phyloP scores from a whole-genome alignment of 2,888 invertebrate genomes.

The Frankliniella intonsa region DNA sequence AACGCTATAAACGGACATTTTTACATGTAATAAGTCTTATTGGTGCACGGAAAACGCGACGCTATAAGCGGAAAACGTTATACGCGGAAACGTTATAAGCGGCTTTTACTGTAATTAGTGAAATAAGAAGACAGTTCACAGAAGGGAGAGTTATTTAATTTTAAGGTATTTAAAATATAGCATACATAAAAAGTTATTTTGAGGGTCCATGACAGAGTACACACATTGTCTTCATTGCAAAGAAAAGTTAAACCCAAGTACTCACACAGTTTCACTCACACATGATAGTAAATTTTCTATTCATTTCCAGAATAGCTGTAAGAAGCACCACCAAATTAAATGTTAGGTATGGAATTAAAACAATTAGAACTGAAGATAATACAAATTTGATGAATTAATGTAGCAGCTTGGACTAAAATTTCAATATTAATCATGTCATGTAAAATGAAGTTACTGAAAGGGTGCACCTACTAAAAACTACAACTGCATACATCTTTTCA shows the following conservation, averaged over 20 bases:
- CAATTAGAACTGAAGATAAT: background rate
- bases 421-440: too few species aligned
- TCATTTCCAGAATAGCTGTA: background rate
- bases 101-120: too few species aligned
- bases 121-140: background rate
- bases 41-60: too few species aligned
- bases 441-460: too few species aligned
- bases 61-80: too few species aligned
- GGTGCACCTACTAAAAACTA: too few species aligned
- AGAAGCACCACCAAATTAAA: background rate
- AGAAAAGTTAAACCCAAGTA: background rate
- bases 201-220: background rate
- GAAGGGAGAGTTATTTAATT: background rate
- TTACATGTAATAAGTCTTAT: too few species aligned
- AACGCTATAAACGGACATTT: too few species aligned
- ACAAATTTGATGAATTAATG: background rate
- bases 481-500: too few species aligned
- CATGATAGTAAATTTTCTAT: background rate
- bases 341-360: background rate
- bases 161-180: slow-evolving; percentile 22
- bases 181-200: background rate
- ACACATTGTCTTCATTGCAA: background rate
- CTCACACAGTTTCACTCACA: background rate
- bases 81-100: too few species aligned
- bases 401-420: too few species aligned